Evolutionary conservation across 2,888 invertebrate genomes (phyloP).

Genomic region (Melipona bicolor): DNA sequence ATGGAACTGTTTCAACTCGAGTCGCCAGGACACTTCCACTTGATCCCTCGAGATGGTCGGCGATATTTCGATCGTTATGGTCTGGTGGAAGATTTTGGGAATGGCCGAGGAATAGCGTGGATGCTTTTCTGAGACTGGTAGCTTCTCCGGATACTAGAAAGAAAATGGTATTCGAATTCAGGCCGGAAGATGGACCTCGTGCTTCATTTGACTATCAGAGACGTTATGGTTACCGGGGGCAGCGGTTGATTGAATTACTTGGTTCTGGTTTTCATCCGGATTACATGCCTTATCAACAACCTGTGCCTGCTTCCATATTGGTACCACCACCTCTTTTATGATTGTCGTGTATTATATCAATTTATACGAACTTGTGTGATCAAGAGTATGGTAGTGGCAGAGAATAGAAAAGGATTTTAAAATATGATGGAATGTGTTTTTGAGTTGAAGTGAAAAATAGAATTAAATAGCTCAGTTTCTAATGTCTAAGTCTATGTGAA

Average conservation of each 20-base stretch:
- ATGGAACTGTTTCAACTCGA: constrained; percentile 33
- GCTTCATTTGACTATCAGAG: constrained; percentile 65
- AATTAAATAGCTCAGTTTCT: constrained; percentile 86
- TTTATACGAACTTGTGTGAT: background rate
- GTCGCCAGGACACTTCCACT: constrained; percentile 55
- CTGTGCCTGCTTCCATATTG: constrained; percentile 28
- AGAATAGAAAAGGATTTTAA: too few species aligned
- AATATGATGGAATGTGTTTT: too few species aligned
- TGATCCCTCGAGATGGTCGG: constrained; percentile 35
- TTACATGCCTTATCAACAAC: background rate
- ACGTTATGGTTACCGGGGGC: constrained; percentile 75
- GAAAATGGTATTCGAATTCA: constrained; percentile 58
- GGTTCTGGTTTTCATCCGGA: constrained; percentile 67
- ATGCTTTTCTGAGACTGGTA: constrained; percentile 40
- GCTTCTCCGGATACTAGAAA: constrained; percentile 30
- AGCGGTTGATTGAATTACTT: constrained; percentile 72
- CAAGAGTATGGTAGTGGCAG: too few species aligned
- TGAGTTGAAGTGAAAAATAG: background rate
- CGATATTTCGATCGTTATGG: constrained; percentile 33
- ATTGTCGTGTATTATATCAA: background rate
- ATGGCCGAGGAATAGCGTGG: constrained; percentile 37
- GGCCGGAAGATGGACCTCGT: constrained; percentile 69
- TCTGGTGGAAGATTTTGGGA: constrained; percentile 37
- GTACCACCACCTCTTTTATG: constrained; percentile 45
- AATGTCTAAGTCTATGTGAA: constrained; percentile 86